phyloP scores from a whole-genome alignment of 2,113 vertebrate species.

The Meles meles region DNA sequence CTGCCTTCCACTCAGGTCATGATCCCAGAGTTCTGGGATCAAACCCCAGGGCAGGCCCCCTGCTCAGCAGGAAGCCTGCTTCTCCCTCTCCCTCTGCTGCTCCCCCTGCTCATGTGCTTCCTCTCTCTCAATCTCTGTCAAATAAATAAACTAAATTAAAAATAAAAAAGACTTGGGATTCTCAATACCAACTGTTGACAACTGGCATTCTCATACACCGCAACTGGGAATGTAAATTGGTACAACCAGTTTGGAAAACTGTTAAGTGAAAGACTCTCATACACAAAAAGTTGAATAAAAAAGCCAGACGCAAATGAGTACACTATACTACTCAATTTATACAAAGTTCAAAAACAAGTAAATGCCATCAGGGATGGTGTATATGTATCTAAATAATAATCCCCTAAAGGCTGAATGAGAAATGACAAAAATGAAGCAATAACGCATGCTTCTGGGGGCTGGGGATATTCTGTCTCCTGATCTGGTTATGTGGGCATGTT shows the following conservation, averaged over 20 bases:
- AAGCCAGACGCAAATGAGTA: background rate
- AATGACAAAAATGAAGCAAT: background rate
- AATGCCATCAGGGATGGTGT: background rate
- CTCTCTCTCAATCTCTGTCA: background rate
- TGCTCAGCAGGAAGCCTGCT: background rate
- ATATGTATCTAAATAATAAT: background rate
- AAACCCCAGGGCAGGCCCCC: background rate
- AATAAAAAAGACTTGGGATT: background rate
- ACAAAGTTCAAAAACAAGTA: background rate
- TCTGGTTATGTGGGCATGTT: background rate
- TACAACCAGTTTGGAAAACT: background rate
- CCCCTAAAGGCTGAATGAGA: background rate
- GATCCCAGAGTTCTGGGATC: background rate
- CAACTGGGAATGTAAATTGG: background rate
- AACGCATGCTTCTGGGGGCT: background rate
- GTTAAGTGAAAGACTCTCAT: background rate
- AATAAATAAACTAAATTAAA: background rate
- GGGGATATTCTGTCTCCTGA: background rate
- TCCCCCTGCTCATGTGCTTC: accelerated
- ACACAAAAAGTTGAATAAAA: background rate
- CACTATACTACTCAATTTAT: background rate
- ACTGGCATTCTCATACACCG: background rate
- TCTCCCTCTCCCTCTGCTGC: background rate
- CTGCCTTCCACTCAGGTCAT: background rate
- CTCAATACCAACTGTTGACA: background rate